These are phyloP conservation scores for Ammodytes dubius DNA, from an alignment of 2,113 vertebrate species.

Conservation along the genomic window DNA sequence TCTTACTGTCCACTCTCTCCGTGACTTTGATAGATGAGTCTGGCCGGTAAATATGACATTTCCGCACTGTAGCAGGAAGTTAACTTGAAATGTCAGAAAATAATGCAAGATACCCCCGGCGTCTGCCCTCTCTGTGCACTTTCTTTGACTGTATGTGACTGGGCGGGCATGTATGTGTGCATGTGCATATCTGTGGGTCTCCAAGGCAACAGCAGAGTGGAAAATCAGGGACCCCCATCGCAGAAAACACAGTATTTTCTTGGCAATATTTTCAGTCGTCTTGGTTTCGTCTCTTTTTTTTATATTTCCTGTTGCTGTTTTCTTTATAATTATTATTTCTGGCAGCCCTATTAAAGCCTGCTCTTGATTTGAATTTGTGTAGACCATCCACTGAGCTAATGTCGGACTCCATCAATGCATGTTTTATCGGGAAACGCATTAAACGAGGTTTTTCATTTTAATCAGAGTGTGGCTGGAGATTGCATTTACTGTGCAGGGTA, in stretches of 20 bases:
- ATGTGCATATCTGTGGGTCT: constrained; percentile 10
- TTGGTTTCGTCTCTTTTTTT: constrained; percentile 1
- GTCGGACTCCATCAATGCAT: constrained; percentile 9
- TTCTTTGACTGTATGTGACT: constrained; percentile 29
- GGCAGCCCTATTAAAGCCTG: constrained; percentile 35
- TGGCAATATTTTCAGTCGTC: not conserved
- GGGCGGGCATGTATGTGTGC: constrained; percentile 28
- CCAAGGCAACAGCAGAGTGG: constrained; percentile 59
- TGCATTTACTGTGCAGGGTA: constrained; percentile 5
- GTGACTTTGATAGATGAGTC: constrained; percentile 75
- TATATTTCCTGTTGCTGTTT: not conserved
- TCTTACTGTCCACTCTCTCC: constrained; percentile 44
- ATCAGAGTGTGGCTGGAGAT: constrained; percentile 19
- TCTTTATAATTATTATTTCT: too few species aligned
- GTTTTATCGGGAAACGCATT: constrained; percentile 14
- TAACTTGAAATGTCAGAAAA: constrained; percentile 78
- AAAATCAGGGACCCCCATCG: constrained; percentile 27
- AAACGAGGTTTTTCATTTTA: constrained; percentile 1
- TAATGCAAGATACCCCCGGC: constrained; percentile 32
- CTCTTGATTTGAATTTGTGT: constrained; percentile 29
- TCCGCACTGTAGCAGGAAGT: constrained; percentile 61
- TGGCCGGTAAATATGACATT: constrained; percentile 74
- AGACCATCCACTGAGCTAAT: constrained; percentile 22
- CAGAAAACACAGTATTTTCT: constrained; percentile 32
- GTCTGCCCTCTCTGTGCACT: constrained; percentile 42